Evolutionary conservation across 2,888 invertebrate genomes (phyloP).

Genomic region (Tenthredo livida): DNA sequence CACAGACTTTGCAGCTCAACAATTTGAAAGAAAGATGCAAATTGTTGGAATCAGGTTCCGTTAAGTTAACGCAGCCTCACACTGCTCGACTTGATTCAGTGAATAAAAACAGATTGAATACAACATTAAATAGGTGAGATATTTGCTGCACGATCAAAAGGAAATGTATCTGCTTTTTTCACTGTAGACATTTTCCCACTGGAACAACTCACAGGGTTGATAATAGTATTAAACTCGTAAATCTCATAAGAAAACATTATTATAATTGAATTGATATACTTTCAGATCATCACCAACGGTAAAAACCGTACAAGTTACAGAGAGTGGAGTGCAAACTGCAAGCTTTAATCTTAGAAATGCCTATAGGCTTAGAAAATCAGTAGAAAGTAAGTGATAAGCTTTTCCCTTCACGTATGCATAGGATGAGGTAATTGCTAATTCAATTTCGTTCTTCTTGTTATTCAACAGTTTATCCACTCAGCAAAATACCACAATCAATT

Average conservation of each 20-base stretch:
- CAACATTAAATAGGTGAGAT: conserved; percentile 61
- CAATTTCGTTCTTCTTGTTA: background rate
- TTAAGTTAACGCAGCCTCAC: conserved; percentile 71
- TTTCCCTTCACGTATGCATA: background rate
- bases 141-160: conserved; percentile 10
- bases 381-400: conserved; percentile 58
- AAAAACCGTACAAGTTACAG: conserved; percentile 47
- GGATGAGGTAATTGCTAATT: background rate
- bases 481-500: conserved; percentile 67
- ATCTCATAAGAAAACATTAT: background rate
- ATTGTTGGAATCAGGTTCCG: conserved; percentile 66
- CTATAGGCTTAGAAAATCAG: conserved; percentile 35
- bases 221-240: background rate
- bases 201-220: background rate
- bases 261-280: conserved; percentile 17
- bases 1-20: conserved; percentile 67
- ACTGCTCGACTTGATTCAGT: conserved; percentile 58
- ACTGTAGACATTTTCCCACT: background rate
- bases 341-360: conserved; percentile 20
- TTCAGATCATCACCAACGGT: conserved; percentile 48
- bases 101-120: conserved; percentile 61
- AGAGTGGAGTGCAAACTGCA: conserved; percentile 30
- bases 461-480: conserved; percentile 67
- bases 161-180: background rate
- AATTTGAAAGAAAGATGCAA: conserved; percentile 69